Conservation (phyloP, 2,113 vertebrate species). For the Fulmarus glacialis region DNA sequence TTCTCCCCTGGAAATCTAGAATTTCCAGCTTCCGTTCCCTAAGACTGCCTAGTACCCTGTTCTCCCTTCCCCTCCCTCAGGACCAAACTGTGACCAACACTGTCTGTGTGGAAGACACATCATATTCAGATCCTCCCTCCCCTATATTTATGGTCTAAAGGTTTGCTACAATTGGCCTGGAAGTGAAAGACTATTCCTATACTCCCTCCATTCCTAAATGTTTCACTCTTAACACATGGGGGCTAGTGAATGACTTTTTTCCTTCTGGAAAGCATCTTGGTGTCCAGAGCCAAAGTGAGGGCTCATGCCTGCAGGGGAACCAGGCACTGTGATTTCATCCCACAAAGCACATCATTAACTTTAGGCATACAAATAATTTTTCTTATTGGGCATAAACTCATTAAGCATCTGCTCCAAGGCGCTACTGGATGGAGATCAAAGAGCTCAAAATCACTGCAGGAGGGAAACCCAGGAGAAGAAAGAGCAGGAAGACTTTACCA, state of each 20-base stretch:
- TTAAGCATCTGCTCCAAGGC: neutral
- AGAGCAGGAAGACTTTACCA: conserved; percentile 75
- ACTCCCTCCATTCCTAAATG: neutral
- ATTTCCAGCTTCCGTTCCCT: neutral
- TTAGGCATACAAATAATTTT: neutral
- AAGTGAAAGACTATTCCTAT: neutral
- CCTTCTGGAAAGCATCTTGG: neutral
- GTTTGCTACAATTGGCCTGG: neutral
- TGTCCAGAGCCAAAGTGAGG: neutral
- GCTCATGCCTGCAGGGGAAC: neutral
- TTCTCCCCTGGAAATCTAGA: neutral
- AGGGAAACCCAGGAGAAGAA: neutral
- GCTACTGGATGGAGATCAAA: neutral
- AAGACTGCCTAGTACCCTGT: neutral
- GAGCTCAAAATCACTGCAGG: conserved; percentile 2
- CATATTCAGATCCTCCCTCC: neutral
- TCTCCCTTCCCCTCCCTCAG: neutral
- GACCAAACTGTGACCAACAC: neutral
- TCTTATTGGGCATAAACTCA: conserved; percentile 2
- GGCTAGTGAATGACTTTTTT: neutral
- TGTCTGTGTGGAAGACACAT: neutral
- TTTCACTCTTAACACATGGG: neutral
- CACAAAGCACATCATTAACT: neutral
- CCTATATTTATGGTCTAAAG: neutral
- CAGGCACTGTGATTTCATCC: neutral